These are phyloP conservation scores for Phrixothrix hirtus DNA, from an alignment of 2,888 invertebrate species.

Conservation along the genomic window DNA sequence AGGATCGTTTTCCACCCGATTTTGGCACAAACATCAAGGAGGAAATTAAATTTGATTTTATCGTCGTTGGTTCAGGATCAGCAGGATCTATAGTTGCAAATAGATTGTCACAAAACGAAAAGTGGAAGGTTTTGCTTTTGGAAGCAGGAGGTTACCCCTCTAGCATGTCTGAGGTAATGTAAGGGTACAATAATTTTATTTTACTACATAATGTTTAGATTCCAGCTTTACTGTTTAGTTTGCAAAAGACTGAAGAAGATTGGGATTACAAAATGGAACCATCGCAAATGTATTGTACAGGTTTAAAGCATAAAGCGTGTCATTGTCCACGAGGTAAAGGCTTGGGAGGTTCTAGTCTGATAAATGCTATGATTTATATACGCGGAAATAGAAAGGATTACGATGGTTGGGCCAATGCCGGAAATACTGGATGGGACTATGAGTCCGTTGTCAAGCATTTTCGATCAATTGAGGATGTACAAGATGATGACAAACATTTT, in stretches of 20 bases:
- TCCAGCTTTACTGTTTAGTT: not conserved
- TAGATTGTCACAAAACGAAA: too few relatives aligned
- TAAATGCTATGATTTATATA: too few relatives aligned
- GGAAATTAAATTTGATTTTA: too few relatives aligned
- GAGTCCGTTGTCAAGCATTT: not conserved
- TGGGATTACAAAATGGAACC: slow-evolving; percentile 1
- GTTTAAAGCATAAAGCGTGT: not conserved
- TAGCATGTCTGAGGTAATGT: not conserved
- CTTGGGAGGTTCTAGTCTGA: slow-evolving; percentile 1
- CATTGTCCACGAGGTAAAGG: not conserved
- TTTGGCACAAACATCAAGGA: too few relatives aligned
- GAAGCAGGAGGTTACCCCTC: slow-evolving; percentile 2
- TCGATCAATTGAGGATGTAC: not conserved
- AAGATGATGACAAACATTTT: too few relatives aligned
- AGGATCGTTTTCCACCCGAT: too few relatives aligned
- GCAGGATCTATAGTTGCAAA: too few relatives aligned
- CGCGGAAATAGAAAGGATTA: not conserved
- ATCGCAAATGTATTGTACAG: not conserved
- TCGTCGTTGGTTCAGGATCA: too few relatives aligned
- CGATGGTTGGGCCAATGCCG: slow-evolving; percentile 4
- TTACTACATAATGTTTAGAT: not conserved
- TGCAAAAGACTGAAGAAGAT: not conserved
- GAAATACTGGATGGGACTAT: slow-evolving; percentile 1
- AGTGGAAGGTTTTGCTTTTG: too few relatives aligned
- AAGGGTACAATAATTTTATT: not conserved